phyloP scores from a whole-genome alignment of 2,113 vertebrate genomes.

The Cyprinus carpio region DNA sequence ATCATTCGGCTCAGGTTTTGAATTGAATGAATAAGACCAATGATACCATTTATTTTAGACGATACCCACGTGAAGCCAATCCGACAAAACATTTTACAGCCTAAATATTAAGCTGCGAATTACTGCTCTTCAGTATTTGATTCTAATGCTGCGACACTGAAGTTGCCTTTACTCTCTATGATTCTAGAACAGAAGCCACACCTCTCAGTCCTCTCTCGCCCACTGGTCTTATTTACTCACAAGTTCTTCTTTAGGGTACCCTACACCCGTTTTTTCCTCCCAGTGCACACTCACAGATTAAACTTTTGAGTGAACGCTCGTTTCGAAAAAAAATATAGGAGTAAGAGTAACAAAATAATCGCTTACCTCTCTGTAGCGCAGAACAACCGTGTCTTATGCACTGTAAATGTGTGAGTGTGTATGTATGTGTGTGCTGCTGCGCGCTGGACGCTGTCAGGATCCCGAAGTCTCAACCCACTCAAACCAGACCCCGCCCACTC shows the following conservation, averaged over 20 bases:
- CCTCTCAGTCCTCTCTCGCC: slow-evolving; percentile 5
- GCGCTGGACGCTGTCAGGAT: slow-evolving; percentile 28
- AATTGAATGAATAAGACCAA: neutral
- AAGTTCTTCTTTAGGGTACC: slow-evolving; percentile 15
- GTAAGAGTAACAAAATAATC: neutral
- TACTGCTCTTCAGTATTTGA: neutral
- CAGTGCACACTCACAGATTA: neutral
- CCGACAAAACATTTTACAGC: neutral
- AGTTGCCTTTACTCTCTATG: neutral
- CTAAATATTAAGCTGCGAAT: neutral
- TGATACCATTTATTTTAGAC: neutral
- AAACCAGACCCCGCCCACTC: slow-evolving; percentile 50
- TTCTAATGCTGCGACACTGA: neutral
- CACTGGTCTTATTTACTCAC: slow-evolving; percentile 24
- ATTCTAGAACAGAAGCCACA: neutral
- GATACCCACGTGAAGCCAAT: neutral
- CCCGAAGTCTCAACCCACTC: neutral
- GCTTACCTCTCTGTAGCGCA: slow-evolving; percentile 9
- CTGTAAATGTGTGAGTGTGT: slow-evolving; percentile 1
- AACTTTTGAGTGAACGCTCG: neutral
- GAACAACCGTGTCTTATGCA: neutral
- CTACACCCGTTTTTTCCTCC: neutral
- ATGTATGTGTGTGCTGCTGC: neutral
- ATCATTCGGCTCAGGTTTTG: neutral
- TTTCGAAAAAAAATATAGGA: neutral